Percentiles rank a stretch among this genome's conserved stretches.
phyloP scores from a whole-genome alignment of 2,113 vertebrate species.

The Eulacestoma nigropectus region DNA sequence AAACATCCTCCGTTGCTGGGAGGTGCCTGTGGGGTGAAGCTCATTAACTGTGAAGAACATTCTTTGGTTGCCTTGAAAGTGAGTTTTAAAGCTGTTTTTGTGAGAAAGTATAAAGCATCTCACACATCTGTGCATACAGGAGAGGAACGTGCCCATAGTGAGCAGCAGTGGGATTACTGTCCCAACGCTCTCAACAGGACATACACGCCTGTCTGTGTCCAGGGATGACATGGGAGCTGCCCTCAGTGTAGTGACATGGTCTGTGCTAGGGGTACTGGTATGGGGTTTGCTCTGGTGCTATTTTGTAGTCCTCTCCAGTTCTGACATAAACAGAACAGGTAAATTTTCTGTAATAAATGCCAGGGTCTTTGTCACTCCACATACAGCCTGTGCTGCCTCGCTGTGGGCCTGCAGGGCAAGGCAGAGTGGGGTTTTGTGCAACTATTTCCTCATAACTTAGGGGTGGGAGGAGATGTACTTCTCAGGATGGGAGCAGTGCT shows the following conservation, averaged over 20 bases:
- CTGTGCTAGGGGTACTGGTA: neutral
- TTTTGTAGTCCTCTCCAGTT: neutral
- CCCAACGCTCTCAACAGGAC: accelerated
- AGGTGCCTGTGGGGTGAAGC: neutral
- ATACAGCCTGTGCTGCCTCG: neutral
- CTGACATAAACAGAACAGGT: neutral
- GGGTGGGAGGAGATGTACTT: neutral
- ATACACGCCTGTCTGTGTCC: accelerated
- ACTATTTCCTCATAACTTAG: neutral
- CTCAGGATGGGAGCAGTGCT: neutral
- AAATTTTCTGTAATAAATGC: neutral
- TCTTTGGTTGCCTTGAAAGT: neutral
- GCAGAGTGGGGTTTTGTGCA: neutral
- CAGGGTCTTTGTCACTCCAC: neutral
- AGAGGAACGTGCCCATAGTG: neutral
- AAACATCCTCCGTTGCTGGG: neutral
- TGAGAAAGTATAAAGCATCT: neutral
- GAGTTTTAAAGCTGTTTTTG: neutral
- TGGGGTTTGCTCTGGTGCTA: neutral
- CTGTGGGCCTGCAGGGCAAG: neutral
- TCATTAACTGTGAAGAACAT: neutral
- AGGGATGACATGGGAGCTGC: neutral
- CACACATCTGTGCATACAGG: neutral
- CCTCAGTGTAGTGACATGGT: neutral
- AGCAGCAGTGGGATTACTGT: neutral